Evolutionary conservation across 2,888 invertebrate species (phyloP).

Genomic region (Pyrochroa serraticornis): DNA sequence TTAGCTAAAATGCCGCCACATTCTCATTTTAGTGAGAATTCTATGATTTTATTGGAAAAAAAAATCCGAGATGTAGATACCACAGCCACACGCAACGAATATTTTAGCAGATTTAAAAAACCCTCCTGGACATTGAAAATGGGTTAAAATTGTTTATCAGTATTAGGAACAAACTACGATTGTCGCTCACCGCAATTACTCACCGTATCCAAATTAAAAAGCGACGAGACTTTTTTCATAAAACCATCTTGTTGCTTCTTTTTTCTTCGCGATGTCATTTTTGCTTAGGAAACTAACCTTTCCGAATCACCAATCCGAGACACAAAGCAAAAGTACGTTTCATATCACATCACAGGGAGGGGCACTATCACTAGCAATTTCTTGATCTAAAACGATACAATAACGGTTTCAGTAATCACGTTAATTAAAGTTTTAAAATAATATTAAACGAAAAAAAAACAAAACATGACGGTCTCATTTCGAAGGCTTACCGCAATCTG

Average conservation of each 20-base stretch:
- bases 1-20: no score
- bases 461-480: not conserved
- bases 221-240: conserved; percentile 86
- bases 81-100: no score
- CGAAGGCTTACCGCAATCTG: no score
- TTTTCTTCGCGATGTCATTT: conserved; percentile 71
- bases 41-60: no score
- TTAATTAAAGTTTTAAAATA: not conserved
- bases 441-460: not conserved
- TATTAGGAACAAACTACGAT: not conserved
- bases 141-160: no score
- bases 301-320: conserved; percentile 10
- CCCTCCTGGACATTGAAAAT: no score
- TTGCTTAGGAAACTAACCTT: conserved; percentile 12
- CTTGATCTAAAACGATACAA: no score
- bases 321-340: not conserved
- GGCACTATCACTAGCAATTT: conserved; percentile 3
- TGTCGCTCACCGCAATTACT: conserved; percentile 53
- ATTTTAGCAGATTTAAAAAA: no score
- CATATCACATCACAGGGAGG: conserved; percentile 11
- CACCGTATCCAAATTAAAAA: conserved; percentile 87
- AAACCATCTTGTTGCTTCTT: conserved; percentile 74
- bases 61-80: no score
- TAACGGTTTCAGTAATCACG: no score
- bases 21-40: no score